Evolutionary conservation across 1,140 invertebrate genomes (phyloP), one percentile per base, ranked within the genome.

Genomic region (Aphaenogaster rudis): DNA sequence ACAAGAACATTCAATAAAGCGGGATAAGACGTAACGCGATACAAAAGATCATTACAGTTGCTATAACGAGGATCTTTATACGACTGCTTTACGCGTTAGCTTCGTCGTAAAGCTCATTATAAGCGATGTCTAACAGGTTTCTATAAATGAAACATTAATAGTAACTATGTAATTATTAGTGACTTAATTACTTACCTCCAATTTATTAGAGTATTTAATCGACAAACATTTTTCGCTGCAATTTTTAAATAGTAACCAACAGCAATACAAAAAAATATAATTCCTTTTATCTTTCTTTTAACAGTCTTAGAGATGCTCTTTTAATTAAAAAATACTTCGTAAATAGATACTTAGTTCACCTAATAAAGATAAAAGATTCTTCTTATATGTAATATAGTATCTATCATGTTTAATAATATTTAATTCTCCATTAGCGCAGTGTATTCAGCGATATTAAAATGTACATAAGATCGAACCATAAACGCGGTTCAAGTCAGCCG

Each of bases 1-100:
- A 78, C 87, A 88, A 79, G 87, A 74, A 85, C 72, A 84, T 89
- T 86, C 87, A 88, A 88, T 88, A 88, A 88, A 88, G 69, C 59
- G n/a, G 67, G 50, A 74, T 71, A 78, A 80, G 13, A 80, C 86
- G 50, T 54, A 36, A 54, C 50, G 21, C 71, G 50, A 64, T 86
- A 52, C 71, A 42, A 66, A 52, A 15, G 74, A 79, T 86, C 82
- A 64, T 86, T 86, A 78, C 59, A 79, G 59, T 66, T 36, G 21
- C 74, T 86, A 66, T 79, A 86, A 86, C 82, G 74, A 77, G 59
- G 17, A 79, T 79, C 61, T 86, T 86, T 78, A 86, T 48, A 66
- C 48, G 74, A 59, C 48, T 79, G 9, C 28, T 76, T 86, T 78
- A 79, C 59, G 28, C 59, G 21, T 45, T 54, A 21, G 45, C 33